Base-by-base conservation (phyloP, 2,888 invertebrate genomes). In the Rosalia funebris region DNA sequence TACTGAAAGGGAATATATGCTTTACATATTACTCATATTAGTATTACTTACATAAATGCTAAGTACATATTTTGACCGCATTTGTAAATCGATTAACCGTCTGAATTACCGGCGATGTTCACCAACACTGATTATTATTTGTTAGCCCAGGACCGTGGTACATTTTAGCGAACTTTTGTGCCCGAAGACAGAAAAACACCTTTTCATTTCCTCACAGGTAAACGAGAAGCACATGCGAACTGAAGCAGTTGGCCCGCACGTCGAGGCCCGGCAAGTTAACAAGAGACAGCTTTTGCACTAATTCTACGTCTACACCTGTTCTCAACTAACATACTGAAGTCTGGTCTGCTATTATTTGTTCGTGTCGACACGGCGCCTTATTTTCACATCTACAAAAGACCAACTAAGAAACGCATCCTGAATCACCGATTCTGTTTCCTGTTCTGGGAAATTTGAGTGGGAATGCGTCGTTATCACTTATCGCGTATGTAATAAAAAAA, bases 351-450 rank as follows among this genome's bases (percentile, higher is more conserved):
- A 19, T 36, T 25, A 14, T 39, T 20, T 39, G 10, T 42, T 41
- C 17, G 32, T n/a, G 12, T n/a, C 17, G 42, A 32, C 53, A 31
- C 31, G 42, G 41, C 41, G 42, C 42, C 47, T 32, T 42, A 15
- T 41, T 42, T 53, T 42, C 42, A 32, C 17, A 15, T 42, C 7
- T 31, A 16, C 37, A 32, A 42, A 41, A 32, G 32, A 11, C 12
- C 5, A 32, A 61, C 52, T 44, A 42, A 54, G 20, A 11, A 50
- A 34, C 50, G 45, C 45, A 47, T 60, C 63, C 57, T 54, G n/a
- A 39, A 57, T 34, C 57, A 42, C 60, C 32, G 57, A 57, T 54
- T 59, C 45, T 36, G 59, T 57, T 63, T 63, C 63, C 63, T 63
- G 63, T 63, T 48, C 20, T 11, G 46, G 34, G 34, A 52, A 63